phyloP scores from a whole-genome alignment of 2,888 invertebrate genomes.

The Pharmacophagus antenor region DNA sequence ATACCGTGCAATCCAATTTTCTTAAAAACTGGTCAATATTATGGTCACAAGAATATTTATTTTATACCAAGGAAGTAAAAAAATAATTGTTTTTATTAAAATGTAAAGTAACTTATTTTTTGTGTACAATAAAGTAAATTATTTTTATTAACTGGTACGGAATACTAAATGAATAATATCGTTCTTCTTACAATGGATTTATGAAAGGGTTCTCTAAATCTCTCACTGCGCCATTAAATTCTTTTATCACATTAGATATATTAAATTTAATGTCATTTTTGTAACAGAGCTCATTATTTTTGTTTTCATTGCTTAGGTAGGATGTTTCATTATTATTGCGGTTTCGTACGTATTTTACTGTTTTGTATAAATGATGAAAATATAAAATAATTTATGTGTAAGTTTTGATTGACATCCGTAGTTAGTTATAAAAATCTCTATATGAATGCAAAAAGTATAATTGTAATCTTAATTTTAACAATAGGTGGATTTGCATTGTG shows the following conservation, averaged over 20 bases:
- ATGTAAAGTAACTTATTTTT: no score
- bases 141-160: no score
- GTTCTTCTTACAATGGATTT: slow-evolving; percentile 5
- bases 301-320: not conserved
- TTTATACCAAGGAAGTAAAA: no score
- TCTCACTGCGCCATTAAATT: slow-evolving; percentile 6
- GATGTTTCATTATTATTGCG: not conserved
- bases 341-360: not conserved
- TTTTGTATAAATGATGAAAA: slow-evolving; percentile 32
- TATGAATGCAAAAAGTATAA: not conserved
- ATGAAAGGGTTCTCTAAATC: slow-evolving; percentile 6
- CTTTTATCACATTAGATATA: slow-evolving; percentile 8
- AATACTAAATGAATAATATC: no score
- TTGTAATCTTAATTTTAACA: not conserved
- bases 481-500: no score
- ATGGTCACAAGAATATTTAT: no score
- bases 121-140: no score
- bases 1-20: no score
- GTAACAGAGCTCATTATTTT: not conserved
- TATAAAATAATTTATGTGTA: slow-evolving; percentile 35
- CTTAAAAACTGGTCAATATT: no score
- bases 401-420: not conserved
- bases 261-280: slow-evolving; percentile 7
- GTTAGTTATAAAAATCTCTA: not conserved
- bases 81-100: no score